A percentile compares a stretch with the other conserved stretches of the same genome.
Evolutionary conservation across 1,140 invertebrate genomes (phyloP).

Genomic region (Drosophila bipectinata): DNA sequence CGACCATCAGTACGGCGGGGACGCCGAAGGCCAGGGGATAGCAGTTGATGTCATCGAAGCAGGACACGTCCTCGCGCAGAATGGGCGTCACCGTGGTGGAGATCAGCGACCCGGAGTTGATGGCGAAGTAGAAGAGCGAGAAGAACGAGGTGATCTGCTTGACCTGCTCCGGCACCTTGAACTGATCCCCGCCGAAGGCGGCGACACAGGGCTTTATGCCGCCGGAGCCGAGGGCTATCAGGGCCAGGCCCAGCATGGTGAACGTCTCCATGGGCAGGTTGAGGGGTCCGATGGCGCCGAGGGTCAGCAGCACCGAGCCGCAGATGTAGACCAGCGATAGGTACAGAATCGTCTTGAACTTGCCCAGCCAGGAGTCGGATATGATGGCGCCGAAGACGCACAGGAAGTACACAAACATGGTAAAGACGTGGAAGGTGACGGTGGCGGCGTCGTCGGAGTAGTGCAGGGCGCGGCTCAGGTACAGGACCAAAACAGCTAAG

Average conservation of each 20-base stretch:
- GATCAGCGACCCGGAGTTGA: slow-evolving; percentile 95
- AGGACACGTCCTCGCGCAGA: slow-evolving; percentile 91
- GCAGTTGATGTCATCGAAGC: slow-evolving; percentile 92
- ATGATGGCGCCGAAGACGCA: slow-evolving; percentile 92
- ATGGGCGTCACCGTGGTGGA: slow-evolving; percentile 96
- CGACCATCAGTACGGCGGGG: slow-evolving; percentile 93
- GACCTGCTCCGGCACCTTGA: slow-evolving; percentile 91
- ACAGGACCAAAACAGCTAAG: slow-evolving; percentile 91
- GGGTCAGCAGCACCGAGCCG: slow-evolving; percentile 92
- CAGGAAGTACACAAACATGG: slow-evolving; percentile 92
- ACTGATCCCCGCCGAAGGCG: slow-evolving; percentile 99
- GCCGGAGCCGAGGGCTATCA: slow-evolving; percentile 96
- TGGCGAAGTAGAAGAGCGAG: slow-evolving; percentile 96
- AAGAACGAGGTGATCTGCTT: slow-evolving; percentile 93
- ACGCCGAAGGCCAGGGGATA: slow-evolving; percentile 97
- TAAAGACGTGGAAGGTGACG: slow-evolving; percentile 91
- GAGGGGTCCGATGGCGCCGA: slow-evolving; percentile 87
- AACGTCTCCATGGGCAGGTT: slow-evolving; percentile 87
- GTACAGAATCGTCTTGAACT: slow-evolving; percentile 94
- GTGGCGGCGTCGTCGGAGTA: slow-evolving; percentile 89
- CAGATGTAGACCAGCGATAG: slow-evolving; percentile 94
- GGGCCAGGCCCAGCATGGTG: slow-evolving; percentile 90
- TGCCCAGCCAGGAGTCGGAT: slow-evolving; percentile 92
- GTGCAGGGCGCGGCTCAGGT: slow-evolving; percentile 88
- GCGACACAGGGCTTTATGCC: slow-evolving; percentile 99